A percentile compares a stretch with the other conserved stretches of the same genome.
These are phyloP conservation scores for Homalodisca vitripennis DNA, from an alignment of 1,140 invertebrate species.

Conservation along the genomic window DNA sequence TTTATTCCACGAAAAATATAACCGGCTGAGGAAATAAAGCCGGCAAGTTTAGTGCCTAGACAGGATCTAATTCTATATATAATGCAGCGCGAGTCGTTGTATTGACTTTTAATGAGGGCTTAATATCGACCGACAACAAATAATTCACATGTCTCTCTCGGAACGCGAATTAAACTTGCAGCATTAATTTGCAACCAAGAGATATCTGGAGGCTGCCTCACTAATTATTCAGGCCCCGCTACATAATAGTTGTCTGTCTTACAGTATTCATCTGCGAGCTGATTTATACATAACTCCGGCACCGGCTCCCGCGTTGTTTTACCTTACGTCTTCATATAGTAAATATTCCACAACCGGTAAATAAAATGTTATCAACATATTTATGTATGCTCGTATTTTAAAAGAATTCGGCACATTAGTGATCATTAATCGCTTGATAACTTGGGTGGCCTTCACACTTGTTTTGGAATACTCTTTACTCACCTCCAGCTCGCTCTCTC, in stretches of 20 bases:
- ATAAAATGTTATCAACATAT: no score
- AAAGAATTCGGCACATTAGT: no score
- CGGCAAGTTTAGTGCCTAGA: constrained; percentile 4
- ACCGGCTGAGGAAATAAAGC: neutral
- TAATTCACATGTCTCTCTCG: constrained; percentile 19
- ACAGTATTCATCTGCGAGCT: neutral
- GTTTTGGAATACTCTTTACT: no score
- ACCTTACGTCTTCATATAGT: no score
- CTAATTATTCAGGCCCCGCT: neutral
- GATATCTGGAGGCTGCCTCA: neutral
- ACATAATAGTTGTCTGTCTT: neutral
- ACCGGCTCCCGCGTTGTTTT: no score
- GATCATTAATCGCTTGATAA: no score
- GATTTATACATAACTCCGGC: neutral
- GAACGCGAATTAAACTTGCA: constrained; percentile 13
- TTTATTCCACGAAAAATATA: no score
- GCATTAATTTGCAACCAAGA: constrained; percentile 18
- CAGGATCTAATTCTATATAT: neutral
- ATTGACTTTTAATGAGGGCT: constrained; percentile 22
- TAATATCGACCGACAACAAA: constrained; percentile 14
- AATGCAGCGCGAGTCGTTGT: constrained; percentile 2
- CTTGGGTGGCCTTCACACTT: no score
- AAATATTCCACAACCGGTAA: no score
- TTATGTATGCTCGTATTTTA: no score
- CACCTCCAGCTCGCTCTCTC: no score